Percentiles rank a stretch among this genome's conserved stretches.
These are phyloP conservation scores for Epistrophe grossulariae DNA, from an alignment of 2,888 invertebrate species.

Conservation along the genomic window DNA sequence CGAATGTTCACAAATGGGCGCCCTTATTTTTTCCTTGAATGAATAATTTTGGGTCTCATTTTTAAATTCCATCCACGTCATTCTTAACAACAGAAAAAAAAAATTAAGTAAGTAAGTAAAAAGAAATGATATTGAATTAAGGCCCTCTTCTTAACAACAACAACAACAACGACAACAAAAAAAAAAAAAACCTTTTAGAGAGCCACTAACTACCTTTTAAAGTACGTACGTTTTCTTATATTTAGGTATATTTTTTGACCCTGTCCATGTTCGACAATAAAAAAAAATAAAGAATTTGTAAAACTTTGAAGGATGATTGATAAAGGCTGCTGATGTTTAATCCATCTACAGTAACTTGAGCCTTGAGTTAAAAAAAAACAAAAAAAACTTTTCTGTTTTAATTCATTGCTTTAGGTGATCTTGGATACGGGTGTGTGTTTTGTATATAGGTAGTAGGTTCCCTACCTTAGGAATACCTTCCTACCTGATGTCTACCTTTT, in stretches of 20 bases:
- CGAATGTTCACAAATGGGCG: slow-evolving; percentile 65
- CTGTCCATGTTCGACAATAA: slow-evolving; percentile 34
- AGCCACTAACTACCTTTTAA: slow-evolving; percentile 18
- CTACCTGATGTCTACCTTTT: slow-evolving; percentile 1
- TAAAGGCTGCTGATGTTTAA: slow-evolving; percentile 63
- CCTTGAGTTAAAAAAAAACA: background rate
- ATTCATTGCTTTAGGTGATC: slow-evolving; percentile 25
- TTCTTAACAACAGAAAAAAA: background rate
- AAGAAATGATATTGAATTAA: slow-evolving; percentile 54
- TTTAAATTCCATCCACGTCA: slow-evolving; percentile 36
- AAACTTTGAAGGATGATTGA: slow-evolving; percentile 61
- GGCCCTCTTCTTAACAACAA: background rate
- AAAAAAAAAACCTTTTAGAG: slow-evolving; percentile 13
- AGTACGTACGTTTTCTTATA: slow-evolving; percentile 3
- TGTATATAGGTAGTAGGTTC: too few relatives aligned
- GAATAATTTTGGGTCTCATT: slow-evolving; percentile 44
- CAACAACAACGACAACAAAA: background rate
- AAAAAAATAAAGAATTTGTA: background rate
- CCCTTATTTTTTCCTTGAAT: slow-evolving; percentile 51
- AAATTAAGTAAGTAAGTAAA: slow-evolving; percentile 11
- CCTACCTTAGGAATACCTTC: background rate
- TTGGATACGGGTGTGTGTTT: background rate
- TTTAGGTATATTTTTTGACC: background rate
- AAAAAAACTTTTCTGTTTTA: slow-evolving; percentile 12
- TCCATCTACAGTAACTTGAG: slow-evolving; percentile 27